Conservation (phyloP, 2,888 invertebrate species). For the Diploptera punctata region DNA sequence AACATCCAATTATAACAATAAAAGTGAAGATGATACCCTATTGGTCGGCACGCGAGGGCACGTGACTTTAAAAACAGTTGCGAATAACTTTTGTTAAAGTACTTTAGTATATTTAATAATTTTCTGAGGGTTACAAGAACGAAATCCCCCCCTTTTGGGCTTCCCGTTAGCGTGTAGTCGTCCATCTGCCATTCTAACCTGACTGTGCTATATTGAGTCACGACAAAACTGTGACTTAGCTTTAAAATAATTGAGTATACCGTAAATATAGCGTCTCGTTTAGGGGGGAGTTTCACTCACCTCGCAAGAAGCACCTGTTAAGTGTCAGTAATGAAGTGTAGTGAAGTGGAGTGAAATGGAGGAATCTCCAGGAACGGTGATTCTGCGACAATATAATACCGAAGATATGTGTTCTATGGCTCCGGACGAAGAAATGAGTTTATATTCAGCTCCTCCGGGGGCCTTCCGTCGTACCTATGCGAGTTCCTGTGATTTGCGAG, state of each 20-base stretch:
- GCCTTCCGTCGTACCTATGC: background rate
- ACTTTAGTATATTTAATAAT: background rate
- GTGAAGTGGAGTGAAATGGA: no score
- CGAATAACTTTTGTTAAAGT: background rate
- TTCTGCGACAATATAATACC: background rate
- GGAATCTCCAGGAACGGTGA: background rate
- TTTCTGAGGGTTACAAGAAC: background rate
- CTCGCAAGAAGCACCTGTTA: no score
- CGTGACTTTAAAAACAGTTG: constrained; percentile 18
- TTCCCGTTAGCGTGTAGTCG: background rate
- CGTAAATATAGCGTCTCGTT: constrained; percentile 8
- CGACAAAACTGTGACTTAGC: background rate
- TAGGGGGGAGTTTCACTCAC: background rate
- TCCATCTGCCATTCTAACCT: background rate
- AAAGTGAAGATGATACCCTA: background rate
- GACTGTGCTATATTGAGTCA: constrained; percentile 15
- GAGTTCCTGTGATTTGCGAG: background rate
- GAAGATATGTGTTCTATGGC: background rate
- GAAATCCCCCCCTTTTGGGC: background rate
- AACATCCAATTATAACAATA: constrained; percentile 19
- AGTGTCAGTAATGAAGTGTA: no score
- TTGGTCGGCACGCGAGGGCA: background rate
- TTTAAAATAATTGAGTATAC: constrained; percentile 1
- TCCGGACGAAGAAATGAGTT: background rate
- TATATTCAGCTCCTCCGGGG: background rate